Conservation (phyloP, 2,797 vertebrate genomes). For the Lepilemur septentrionalis region DNA sequence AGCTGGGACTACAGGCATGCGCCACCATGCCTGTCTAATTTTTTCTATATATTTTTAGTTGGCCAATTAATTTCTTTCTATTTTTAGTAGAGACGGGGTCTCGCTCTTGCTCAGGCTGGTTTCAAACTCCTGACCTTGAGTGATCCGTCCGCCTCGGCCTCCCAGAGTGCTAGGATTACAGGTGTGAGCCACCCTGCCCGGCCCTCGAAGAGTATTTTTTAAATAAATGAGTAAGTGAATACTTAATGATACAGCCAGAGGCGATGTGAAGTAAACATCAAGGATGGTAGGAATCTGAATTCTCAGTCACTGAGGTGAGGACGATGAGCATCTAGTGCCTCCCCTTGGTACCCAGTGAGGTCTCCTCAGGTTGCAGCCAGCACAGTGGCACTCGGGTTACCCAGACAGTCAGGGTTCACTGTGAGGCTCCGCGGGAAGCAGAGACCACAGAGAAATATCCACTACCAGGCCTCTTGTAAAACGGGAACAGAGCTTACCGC, state of each 20-base stretch:
- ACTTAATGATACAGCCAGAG: background rate
- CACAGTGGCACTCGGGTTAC: background rate
- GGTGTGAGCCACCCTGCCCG: too few relatives aligned
- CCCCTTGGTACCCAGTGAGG: background rate
- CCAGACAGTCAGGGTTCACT: background rate
- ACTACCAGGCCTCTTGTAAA: background rate
- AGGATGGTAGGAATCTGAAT: background rate
- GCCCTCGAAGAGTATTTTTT: background rate
- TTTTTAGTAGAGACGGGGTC: too few relatives aligned
- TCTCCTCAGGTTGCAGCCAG: background rate
- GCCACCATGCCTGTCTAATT: too few relatives aligned
- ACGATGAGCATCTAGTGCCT: rapidly evolving
- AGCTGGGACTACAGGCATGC: too few relatives aligned
- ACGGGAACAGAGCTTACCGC: rapidly evolving
- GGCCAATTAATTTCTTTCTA: too few relatives aligned
- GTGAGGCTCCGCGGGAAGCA: background rate
- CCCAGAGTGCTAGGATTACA: too few relatives aligned
- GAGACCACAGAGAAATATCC: background rate
- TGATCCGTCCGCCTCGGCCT: too few relatives aligned
- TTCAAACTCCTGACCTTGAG: too few relatives aligned
- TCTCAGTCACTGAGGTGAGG: background rate
- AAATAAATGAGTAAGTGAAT: background rate
- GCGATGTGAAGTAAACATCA: background rate
- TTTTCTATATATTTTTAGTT: too few relatives aligned
- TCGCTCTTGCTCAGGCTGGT: too few relatives aligned